Conservation (phyloP, 2,113 vertebrate species). For the Delphinapterus leucas region DNA sequence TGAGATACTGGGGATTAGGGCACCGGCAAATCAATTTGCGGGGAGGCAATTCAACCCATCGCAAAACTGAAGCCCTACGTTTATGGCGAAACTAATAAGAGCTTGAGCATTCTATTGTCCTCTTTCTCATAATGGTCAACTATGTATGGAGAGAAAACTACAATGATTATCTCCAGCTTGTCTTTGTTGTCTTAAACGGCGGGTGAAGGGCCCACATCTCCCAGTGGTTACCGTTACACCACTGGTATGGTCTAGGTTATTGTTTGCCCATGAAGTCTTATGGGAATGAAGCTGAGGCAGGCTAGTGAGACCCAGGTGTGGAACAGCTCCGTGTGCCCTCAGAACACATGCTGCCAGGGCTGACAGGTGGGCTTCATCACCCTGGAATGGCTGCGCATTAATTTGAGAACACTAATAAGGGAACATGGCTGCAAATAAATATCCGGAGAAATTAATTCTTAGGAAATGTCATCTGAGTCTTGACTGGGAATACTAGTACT, state of each 20-base stretch:
- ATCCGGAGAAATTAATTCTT: slow-evolving; percentile 35
- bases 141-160: background rate
- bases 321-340: background rate
- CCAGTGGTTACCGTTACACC: slow-evolving; percentile 64
- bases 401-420: slow-evolving; percentile 7
- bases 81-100: background rate
- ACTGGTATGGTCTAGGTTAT: slow-evolving; percentile 12
- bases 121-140: slow-evolving; percentile 21
- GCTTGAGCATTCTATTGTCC: background rate
- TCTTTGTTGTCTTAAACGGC: background rate
- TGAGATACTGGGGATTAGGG: background rate
- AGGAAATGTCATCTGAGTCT: background rate
- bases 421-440: slow-evolving; percentile 23
- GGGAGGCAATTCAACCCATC: background rate
- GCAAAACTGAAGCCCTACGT: slow-evolving; percentile 11
- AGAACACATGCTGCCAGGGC: background rate
- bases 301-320: background rate
- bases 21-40: too few relatives aligned
- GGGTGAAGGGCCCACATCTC: background rate
- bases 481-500: background rate
- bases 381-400: background rate
- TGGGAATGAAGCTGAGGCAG: background rate
- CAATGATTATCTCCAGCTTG: background rate
- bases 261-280: background rate
- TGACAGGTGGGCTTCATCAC: background rate